Conservation (phyloP, 2,888 invertebrate species). For the Eupeodes luniger region DNA sequence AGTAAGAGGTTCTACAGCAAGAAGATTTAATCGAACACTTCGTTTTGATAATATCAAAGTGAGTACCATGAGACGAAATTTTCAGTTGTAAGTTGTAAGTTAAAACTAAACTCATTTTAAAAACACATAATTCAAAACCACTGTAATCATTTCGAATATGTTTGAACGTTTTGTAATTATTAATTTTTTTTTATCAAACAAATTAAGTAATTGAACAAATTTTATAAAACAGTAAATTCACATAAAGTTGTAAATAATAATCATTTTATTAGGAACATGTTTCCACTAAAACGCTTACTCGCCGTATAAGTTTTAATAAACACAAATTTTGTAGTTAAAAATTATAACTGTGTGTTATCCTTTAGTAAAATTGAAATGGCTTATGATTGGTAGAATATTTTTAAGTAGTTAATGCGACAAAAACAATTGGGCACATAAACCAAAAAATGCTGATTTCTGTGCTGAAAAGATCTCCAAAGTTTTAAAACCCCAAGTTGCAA, state of each 20-base stretch:
- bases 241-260: conserved; percentile 51
- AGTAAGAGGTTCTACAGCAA: neutral
- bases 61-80: conserved; percentile 78
- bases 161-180: neutral
- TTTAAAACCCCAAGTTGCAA: too few relatives aligned
- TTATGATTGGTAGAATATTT: too few relatives aligned
- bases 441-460: too few relatives aligned
- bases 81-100: conserved; percentile 77
- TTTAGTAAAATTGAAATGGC: neutral
- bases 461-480: too few relatives aligned
- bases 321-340: conserved; percentile 12
- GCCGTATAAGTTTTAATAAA: conserved; percentile 25
- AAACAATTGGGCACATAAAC: too few relatives aligned
- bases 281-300: conserved; percentile 5
- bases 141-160: neutral
- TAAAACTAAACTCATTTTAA: neutral
- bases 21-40: conserved; percentile 62
- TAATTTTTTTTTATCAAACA: neutral
- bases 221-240: conserved; percentile 3
- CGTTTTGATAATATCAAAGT: conserved; percentile 76
- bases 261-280: neutral
- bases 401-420: too few relatives aligned
- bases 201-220: too few relatives aligned
- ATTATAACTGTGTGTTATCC: conserved; percentile 11
- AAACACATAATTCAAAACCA: too few relatives aligned